A percentile compares a stretch with the other conserved stretches of the same genome.
These are phyloP conservation scores for Catostomus latipinnis DNA, from an alignment of 2,797 vertebrate species.

Conservation along the genomic window DNA sequence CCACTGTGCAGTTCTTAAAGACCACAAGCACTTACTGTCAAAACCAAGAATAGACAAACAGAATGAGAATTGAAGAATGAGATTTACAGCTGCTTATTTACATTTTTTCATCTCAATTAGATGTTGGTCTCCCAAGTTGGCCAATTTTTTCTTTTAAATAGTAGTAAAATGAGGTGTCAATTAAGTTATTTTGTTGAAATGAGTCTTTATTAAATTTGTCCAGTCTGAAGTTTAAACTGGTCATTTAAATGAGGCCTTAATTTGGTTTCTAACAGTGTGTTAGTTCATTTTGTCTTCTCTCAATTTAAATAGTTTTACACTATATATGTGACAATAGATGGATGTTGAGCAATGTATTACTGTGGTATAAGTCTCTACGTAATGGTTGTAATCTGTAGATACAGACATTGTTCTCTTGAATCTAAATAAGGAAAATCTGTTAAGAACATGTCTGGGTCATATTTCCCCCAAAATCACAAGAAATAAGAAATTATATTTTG, in stretches of 20 bases:
- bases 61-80: background rate
- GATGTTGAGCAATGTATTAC: background rate
- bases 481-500: background rate
- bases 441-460: background rate
- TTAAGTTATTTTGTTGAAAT: background rate
- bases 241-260: constrained; percentile 3
- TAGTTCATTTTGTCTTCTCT: constrained; percentile 6
- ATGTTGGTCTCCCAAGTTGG: background rate
- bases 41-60: background rate
- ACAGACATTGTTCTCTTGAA: too few species aligned
- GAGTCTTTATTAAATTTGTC: background rate
- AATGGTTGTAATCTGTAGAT: background rate
- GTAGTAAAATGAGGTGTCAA: background rate
- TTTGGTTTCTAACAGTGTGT: background rate
- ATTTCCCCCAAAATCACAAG: background rate
- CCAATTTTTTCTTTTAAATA: background rate
- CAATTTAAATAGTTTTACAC: background rate
- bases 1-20: background rate
- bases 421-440: background rate
- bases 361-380: background rate
- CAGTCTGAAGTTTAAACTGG: background rate
- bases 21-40: background rate
- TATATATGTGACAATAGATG: background rate
- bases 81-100: background rate
- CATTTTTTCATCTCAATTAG: background rate